A percentile compares a stretch with the other conserved stretches of the same genome.
These are phyloP conservation scores for Portevinia maculata DNA, from an alignment of 2,888 invertebrate species.

Conservation along the genomic window DNA sequence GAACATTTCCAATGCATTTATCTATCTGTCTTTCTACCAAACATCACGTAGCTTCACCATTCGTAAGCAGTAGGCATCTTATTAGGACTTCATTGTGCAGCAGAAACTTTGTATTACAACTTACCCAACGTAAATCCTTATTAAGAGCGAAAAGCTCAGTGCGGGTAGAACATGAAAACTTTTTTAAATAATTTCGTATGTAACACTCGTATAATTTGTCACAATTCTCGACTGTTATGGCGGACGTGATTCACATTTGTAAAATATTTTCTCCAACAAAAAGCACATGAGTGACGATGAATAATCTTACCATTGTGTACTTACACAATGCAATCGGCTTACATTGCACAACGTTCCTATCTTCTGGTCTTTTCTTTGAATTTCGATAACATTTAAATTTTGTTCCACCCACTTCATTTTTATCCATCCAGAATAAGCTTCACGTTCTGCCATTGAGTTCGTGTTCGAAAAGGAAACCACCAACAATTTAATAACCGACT, in stretches of 20 bases:
- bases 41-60: too few relatives aligned
- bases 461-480: too few relatives aligned
- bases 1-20: too few relatives aligned
- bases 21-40: too few relatives aligned
- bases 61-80: too few relatives aligned
- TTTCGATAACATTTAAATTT: too few relatives aligned
- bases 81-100: too few relatives aligned
- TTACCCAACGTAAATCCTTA: background rate
- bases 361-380: background rate
- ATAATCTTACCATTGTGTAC: slow-evolving; percentile 17
- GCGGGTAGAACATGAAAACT: background rate
- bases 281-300: slow-evolving; percentile 30
- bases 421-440: too few relatives aligned
- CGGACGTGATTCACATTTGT: slow-evolving; percentile 24
- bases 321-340: slow-evolving; percentile 38
- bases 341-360: background rate
- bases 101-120: too few relatives aligned
- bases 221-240: slow-evolving; percentile 23
- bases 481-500: too few relatives aligned
- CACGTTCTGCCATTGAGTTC: too few relatives aligned
- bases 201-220: slow-evolving; percentile 22
- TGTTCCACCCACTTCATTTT: too few relatives aligned
- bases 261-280: background rate
- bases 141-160: slow-evolving; percentile 2
- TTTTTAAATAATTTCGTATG: slow-evolving; percentile 8